Evolutionary conservation across 2,888 invertebrate species (phyloP).

Genomic region (Chaetogeoica ovagalla): DNA sequence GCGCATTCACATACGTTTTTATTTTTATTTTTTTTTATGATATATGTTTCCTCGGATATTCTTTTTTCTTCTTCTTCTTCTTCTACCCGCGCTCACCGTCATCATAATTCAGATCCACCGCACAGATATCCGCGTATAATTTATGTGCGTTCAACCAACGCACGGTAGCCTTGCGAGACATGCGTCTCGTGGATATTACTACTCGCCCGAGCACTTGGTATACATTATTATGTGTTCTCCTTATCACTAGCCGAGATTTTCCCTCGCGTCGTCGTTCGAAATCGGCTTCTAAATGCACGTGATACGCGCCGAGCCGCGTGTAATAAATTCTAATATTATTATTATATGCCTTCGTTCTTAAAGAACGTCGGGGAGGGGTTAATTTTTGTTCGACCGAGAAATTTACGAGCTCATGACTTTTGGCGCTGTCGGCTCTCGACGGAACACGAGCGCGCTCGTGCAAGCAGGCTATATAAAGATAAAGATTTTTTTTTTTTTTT

Average conservation of each 20-base stretch:
- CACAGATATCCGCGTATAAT: constrained; percentile 50
- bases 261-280: constrained; percentile 30
- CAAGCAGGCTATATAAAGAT: not conserved
- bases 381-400: constrained; percentile 30
- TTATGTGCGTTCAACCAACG: constrained; percentile 50
- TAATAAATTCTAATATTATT: not conserved
- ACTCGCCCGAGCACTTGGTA: not conserved
- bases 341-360: not conserved
- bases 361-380: constrained; percentile 27
- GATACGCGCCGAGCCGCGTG: not conserved
- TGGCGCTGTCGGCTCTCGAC: constrained; percentile 16
- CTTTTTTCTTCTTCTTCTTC: too few relatives aligned
- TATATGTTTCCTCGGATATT: constrained; percentile 47
- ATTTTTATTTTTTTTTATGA: constrained; percentile 29
- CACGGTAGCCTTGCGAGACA: constrained; percentile 49
- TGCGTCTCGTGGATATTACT: constrained; percentile 29
- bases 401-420: constrained; percentile 45
- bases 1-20: not conserved
- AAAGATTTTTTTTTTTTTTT: constrained; percentile 31
- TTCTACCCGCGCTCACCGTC: constrained; percentile 39
- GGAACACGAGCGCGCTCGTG: constrained; percentile 13
- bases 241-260: constrained; percentile 51
- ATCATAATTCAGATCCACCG: constrained; percentile 51
- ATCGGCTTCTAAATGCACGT: constrained; percentile 37
- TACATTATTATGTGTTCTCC: not conserved